A percentile compares a stretch with the other conserved stretches of the same genome.
phyloP scores from a whole-genome alignment of 2,797 vertebrate species.

The Sebastes cheni region DNA sequence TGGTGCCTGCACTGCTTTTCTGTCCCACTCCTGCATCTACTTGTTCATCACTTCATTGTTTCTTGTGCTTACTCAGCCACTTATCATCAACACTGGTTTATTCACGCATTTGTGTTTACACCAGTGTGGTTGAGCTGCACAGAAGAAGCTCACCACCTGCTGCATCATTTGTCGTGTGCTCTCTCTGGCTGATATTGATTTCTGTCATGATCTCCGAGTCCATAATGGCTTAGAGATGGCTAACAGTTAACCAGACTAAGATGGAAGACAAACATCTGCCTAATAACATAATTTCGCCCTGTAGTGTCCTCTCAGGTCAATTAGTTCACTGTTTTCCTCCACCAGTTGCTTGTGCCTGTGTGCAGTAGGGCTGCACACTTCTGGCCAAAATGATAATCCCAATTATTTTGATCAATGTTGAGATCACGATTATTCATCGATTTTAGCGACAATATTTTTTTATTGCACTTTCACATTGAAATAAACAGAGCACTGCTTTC shows the following conservation, averaged over 20 bases:
- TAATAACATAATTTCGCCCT: slow-evolving; percentile 38
- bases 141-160: slow-evolving; percentile 14
- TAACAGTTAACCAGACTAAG: slow-evolving; percentile 5
- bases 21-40: background rate
- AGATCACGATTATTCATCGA: too few relatives aligned
- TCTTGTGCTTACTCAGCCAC: slow-evolving; percentile 18
- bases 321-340: slow-evolving; percentile 26
- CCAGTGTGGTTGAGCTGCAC: background rate
- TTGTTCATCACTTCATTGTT: slow-evolving; percentile 26
- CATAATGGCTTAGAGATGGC: slow-evolving; percentile 9
- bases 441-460: too few relatives aligned
- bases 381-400: too few relatives aligned
- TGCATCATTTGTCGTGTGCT: slow-evolving; percentile 1
- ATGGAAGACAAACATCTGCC: slow-evolving; percentile 28
- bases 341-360: background rate
- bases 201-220: slow-evolving; percentile 20
- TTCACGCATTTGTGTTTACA: background rate
- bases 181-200: slow-evolving; percentile 10
- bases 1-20: background rate
- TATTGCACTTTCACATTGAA: too few relatives aligned
- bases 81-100: slow-evolving; percentile 25
- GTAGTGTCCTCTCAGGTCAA: background rate
- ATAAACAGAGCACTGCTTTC: too few relatives aligned
- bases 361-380: background rate
- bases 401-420: too few relatives aligned